Conservation (phyloP, 2,113 vertebrate genomes). For the Alexandromys fortis region DNA sequence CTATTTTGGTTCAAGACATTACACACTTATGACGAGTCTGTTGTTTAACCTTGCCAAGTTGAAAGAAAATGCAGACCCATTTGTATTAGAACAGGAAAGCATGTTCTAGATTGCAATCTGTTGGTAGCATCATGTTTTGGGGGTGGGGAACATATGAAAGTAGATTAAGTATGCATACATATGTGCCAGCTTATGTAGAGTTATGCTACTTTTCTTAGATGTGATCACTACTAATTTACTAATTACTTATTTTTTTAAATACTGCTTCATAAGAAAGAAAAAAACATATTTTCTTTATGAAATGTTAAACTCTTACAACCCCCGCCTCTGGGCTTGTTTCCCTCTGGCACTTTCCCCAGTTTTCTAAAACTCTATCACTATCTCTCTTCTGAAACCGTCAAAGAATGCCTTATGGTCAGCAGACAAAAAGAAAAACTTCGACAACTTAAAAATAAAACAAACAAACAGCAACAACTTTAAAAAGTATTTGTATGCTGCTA, state of each 20-base stretch:
- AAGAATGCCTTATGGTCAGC: not conserved
- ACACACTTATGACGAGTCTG: conserved; percentile 73
- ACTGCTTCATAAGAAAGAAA: not conserved
- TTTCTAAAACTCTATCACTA: not conserved
- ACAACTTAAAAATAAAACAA: not conserved
- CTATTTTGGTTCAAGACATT: conserved; percentile 81
- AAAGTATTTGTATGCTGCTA: not conserved
- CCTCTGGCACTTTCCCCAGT: not conserved
- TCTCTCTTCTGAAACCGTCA: not conserved
- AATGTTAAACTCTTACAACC: not conserved
- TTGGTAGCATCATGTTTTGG: conserved; percentile 30
- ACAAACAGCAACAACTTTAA: not conserved
- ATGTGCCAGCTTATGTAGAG: not conserved
- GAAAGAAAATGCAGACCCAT: conserved; percentile 77
- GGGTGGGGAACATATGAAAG: not conserved
- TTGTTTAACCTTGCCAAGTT: conserved; percentile 66
- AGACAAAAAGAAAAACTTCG: not conserved
- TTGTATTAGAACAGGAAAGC: conserved; percentile 67
- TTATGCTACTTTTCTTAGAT: conserved; percentile 23
- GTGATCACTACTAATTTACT: conserved; percentile 40
- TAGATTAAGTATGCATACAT: not conserved
- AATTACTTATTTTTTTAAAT: conserved; percentile 58
- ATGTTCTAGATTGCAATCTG: conserved; percentile 69
- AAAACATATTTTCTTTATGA: not conserved
- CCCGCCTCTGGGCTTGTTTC: not conserved